phyloP scores from a whole-genome alignment of 2,797 vertebrate species.

The Centroberyx gerrardi region DNA sequence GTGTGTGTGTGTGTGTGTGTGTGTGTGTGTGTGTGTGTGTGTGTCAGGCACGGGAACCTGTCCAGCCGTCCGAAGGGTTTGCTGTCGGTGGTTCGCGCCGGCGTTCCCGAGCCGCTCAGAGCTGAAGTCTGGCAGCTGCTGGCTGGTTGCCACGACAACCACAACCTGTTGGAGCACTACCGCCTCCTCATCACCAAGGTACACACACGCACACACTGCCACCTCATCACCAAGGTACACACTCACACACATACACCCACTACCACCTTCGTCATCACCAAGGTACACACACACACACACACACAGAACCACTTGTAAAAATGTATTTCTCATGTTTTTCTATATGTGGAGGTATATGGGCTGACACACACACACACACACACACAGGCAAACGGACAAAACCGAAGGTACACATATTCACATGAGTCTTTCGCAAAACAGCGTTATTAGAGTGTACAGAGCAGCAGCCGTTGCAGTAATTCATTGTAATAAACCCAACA shows the following conservation, averaged over 20 bases:
- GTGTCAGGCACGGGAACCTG: constrained; percentile 93
- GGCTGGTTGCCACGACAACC: constrained; percentile 95
- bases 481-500: too few relatives aligned
- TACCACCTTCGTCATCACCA: neutral
- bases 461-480: too few relatives aligned
- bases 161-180: constrained; percentile 93
- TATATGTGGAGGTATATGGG: too few relatives aligned
- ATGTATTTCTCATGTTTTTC: too few relatives aligned
- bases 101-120: constrained; percentile 95
- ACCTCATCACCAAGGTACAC: neutral
- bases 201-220: constrained; percentile 36
- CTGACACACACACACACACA: too few relatives aligned
- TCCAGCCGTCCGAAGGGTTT: constrained; percentile 92
- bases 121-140: constrained; percentile 99
- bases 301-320: too few relatives aligned
- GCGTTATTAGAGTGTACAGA: too few relatives aligned
- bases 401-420: too few relatives aligned
- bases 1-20: neutral
- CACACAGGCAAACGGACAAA: too few relatives aligned
- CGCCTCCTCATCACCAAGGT: constrained; percentile 98
- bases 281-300: too few relatives aligned
- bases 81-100: constrained; percentile 90
- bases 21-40: constrained; percentile 34
- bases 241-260: constrained; percentile 8
- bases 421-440: too few relatives aligned